phyloP scores from a whole-genome alignment of 2,888 invertebrate species.

The Seira ritae region DNA sequence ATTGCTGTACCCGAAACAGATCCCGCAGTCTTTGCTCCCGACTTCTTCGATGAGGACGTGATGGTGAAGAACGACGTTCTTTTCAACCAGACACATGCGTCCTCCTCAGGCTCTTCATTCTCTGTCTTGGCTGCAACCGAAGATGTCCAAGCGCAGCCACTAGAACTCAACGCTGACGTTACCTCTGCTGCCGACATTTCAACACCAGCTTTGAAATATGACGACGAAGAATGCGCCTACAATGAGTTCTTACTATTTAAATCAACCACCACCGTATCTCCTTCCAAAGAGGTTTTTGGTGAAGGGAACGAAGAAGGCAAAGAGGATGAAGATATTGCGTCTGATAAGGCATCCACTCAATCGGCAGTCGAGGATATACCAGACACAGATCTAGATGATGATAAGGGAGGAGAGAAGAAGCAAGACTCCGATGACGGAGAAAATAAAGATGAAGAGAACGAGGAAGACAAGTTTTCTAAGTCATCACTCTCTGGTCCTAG shows the following conservation, averaged over 20 bases:
- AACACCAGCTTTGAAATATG: slow-evolving; percentile 26
- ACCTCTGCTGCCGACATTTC: no score
- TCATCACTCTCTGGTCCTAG: background rate
- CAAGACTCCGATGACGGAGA: background rate
- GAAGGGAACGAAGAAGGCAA: background rate
- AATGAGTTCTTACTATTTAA: no score
- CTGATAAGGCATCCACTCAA: no score
- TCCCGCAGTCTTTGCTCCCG: slow-evolving; percentile 28
- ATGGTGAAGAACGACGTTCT: no score
- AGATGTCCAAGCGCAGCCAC: no score
- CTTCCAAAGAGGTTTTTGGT: no score
- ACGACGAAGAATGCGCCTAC: slow-evolving; percentile 29
- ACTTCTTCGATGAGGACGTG: slow-evolving; percentile 43
- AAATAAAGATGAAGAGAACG: background rate
- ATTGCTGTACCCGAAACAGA: slow-evolving; percentile 25
- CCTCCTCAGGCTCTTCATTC: no score
- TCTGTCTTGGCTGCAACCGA: no score
- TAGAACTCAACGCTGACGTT: no score
- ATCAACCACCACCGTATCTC: no score
- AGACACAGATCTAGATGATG: background rate
- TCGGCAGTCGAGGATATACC: background rate
- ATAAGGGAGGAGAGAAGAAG: background rate
- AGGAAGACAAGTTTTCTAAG: background rate
- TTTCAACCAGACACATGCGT: no score
- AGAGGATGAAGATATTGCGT: background rate